These are phyloP conservation scores for Bambusicola thoracicus DNA, from an alignment of 2,113 vertebrate species.

Conservation along the genomic window DNA sequence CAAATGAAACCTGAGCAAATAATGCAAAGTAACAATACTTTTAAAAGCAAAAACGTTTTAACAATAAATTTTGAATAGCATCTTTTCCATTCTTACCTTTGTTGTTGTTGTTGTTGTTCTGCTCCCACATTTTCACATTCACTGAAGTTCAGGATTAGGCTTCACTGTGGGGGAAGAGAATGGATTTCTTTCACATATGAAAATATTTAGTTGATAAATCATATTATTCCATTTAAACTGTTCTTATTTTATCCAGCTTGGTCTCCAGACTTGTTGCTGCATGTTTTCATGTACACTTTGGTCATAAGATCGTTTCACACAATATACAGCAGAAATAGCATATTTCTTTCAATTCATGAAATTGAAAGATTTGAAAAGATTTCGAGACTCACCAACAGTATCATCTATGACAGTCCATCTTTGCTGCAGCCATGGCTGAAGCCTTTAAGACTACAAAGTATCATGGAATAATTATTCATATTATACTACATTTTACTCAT, in stretches of 20 bases:
- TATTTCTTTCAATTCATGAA: neutral
- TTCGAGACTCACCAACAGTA: neutral
- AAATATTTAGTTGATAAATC: neutral
- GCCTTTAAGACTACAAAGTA: neutral
- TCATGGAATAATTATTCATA: neutral
- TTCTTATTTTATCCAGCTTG: neutral
- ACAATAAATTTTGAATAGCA: neutral
- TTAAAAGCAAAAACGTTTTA: neutral
- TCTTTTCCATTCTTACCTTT: neutral
- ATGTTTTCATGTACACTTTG: neutral
- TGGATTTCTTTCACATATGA: neutral
- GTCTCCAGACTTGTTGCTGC: neutral
- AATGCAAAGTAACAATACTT: neutral
- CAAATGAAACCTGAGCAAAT: neutral
- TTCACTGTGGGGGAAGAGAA: neutral
- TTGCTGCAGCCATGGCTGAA: neutral
- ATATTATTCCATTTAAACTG: neutral
- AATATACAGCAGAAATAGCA: neutral
- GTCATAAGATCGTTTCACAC: neutral
- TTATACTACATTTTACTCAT: neutral
- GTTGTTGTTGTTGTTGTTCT: neutral
- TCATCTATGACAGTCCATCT: neutral
- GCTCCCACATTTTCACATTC: neutral
- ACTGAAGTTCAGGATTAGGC: neutral
- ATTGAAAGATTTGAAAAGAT: neutral